These are phyloP conservation scores for Tigriopus californicus DNA, from an alignment of 2,888 invertebrate species.

Conservation along the genomic window DNA sequence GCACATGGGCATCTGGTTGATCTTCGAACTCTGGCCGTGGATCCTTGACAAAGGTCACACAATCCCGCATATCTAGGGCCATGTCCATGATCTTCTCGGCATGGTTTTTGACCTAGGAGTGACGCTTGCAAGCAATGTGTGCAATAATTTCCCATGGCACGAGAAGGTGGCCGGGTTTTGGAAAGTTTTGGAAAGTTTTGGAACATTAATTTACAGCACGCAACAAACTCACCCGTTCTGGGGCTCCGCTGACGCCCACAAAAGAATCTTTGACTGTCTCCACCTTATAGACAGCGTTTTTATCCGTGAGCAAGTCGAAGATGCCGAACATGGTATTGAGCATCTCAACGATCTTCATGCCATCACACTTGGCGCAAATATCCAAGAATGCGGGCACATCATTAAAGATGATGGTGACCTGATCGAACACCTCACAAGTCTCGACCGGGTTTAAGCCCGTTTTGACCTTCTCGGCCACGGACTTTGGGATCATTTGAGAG, in stretches of 20 bases:
- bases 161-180: too few relatives aligned
- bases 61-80: slow-evolving; percentile 87
- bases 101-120: background rate
- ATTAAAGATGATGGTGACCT: slow-evolving; percentile 86
- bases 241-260: slow-evolving; percentile 91
- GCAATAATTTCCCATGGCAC: too few relatives aligned
- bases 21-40: slow-evolving; percentile 2
- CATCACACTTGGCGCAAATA: slow-evolving; percentile 42
- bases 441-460: slow-evolving; percentile 86
- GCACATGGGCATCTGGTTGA: background rate
- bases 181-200: too few relatives aligned
- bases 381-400: slow-evolving; percentile 95
- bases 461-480: slow-evolving; percentile 8
- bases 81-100: slow-evolving; percentile 80
- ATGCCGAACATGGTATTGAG: slow-evolving; percentile 94
- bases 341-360: slow-evolving; percentile 91
- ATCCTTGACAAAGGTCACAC: slow-evolving; percentile 40
- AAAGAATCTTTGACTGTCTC: slow-evolving; percentile 96
- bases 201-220: too few relatives aligned
- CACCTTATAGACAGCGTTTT: slow-evolving; percentile 86
- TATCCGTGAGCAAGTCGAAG: slow-evolving; percentile 80
- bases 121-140: too few relatives aligned
- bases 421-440: slow-evolving; percentile 92
- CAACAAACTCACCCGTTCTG: slow-evolving; percentile 46
- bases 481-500: slow-evolving; percentile 97